Percentiles rank a stretch among this genome's conserved stretches.
Evolutionary conservation across 2,113 vertebrate species (phyloP).

Genomic region (Calidris pygmaea): DNA sequence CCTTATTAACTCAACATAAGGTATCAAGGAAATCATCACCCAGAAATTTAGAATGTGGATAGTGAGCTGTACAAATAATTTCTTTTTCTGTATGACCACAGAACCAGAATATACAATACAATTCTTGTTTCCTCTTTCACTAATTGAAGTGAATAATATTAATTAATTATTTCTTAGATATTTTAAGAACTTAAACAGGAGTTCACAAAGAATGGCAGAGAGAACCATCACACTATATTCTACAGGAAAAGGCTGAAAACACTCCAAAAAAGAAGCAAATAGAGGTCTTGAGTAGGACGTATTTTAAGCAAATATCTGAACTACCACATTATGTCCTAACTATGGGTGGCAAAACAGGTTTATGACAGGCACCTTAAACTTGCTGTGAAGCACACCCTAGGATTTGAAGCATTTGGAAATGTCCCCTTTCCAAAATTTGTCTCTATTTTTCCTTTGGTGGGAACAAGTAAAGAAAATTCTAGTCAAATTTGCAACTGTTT

Average conservation of each 20-base stretch:
- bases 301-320: not conserved
- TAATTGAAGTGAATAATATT: not conserved
- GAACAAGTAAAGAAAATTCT: not conserved
- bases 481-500: not conserved
- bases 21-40: slow-evolving; percentile 28
- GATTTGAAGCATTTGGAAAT: not conserved
- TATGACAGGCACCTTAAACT: not conserved
- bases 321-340: not conserved
- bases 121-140: not conserved
- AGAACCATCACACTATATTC: not conserved
- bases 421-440: not conserved
- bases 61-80: not conserved
- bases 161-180: not conserved
- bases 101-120: not conserved
- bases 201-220: not conserved
- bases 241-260: not conserved
- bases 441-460: not conserved
- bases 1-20: slow-evolving; percentile 11
- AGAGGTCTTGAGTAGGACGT: not conserved
- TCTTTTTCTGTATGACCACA: not conserved
- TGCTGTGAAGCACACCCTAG: not conserved
- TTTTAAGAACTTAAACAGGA: not conserved
- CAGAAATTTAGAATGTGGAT: slow-evolving; percentile 18
- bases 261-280: not conserved
- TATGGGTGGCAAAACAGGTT: not conserved